Percentiles rank a stretch among this genome's conserved stretches.
phyloP scores from a whole-genome alignment of 53 echinoderm and acorn worm species.

The Mesocentrotus franciscanus region DNA sequence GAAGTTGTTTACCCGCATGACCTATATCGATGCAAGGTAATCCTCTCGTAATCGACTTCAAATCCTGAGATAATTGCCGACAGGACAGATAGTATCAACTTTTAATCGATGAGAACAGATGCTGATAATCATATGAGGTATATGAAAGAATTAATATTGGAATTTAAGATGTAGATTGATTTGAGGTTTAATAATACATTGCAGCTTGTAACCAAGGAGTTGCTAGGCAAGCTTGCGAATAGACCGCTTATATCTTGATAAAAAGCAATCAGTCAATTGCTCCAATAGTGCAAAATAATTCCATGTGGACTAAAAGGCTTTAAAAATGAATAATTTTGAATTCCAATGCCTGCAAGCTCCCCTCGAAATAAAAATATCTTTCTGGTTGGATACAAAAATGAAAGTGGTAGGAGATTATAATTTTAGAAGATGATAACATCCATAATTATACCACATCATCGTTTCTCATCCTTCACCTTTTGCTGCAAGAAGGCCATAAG shows the following conservation, averaged over 20 bases:
- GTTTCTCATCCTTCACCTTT: no score
- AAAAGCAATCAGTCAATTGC: background rate
- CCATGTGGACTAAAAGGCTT: no score
- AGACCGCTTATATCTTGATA: background rate
- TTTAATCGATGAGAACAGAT: constrained; percentile 40
- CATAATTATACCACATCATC: no score
- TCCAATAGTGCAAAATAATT: background rate
- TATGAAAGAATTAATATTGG: background rate
- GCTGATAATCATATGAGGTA: background rate
- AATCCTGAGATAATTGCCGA: background rate
- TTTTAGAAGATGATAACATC: no score
- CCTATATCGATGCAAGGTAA: constrained; percentile 7
- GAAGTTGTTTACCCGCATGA: constrained; percentile 13
- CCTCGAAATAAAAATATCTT: no score
- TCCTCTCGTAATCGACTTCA: background rate
- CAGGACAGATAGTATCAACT: constrained; percentile 10
- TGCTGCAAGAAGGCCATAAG: no score
- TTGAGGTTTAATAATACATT: background rate
- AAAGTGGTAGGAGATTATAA: no score
- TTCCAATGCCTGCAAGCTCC: no score
- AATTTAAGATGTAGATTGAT: background rate
- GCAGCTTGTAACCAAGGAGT: background rate
- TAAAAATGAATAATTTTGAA: no score
- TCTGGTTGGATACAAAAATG: no score
- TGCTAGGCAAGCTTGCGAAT: background rate